Percentiles rank a stretch among this genome's conserved stretches.
phyloP scores from a whole-genome alignment of 2,113 vertebrate species.

The cat (Felis catus) region DNA sequence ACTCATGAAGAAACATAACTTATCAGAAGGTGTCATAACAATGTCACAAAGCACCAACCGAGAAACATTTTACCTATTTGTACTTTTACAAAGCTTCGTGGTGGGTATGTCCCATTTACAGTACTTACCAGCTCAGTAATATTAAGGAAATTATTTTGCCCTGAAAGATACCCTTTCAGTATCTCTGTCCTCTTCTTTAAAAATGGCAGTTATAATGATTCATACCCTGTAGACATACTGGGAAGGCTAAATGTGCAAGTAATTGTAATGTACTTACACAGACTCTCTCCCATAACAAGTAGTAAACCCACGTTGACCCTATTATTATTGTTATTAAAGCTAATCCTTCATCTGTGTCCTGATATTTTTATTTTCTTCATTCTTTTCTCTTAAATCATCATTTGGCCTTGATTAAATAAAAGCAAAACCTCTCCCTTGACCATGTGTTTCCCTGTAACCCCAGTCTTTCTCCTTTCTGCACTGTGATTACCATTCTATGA shows the following conservation, averaged over 20 bases:
- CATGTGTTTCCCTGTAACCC: neutral
- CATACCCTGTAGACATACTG: neutral
- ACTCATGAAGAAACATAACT: neutral
- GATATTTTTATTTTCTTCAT: neutral
- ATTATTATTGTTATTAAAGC: neutral
- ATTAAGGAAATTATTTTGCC: neutral
- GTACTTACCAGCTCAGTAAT: neutral
- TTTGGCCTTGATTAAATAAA: neutral
- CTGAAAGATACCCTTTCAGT: neutral
- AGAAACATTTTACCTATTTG: neutral
- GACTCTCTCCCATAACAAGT: fast-evolving
- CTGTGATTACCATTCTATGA: neutral
- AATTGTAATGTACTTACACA: too few species aligned
- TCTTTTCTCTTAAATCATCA: neutral
- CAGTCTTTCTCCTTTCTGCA: neutral
- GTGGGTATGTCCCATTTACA: neutral
- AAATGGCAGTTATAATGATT: neutral
- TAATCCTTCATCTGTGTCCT: neutral
- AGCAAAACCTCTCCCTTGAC: neutral
- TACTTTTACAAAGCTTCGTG: neutral
- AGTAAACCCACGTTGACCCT: neutral
- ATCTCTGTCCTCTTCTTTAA: neutral
- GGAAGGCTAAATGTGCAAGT: neutral
- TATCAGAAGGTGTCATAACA: neutral
- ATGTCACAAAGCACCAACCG: neutral